phyloP scores from a whole-genome alignment of 2,888 invertebrate genomes.

The Thelaira solivaga region DNA sequence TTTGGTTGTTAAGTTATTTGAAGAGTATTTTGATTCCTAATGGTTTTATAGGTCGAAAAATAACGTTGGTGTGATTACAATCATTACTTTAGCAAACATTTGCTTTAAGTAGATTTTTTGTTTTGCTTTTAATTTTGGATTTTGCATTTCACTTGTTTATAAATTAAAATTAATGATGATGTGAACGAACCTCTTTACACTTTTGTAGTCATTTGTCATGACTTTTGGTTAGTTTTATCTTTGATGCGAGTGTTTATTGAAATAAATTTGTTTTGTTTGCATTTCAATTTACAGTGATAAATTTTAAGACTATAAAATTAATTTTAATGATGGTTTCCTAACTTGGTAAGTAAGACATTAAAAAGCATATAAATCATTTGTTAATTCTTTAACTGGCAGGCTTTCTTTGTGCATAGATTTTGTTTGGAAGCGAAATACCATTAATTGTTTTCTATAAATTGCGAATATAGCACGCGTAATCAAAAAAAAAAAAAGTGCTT shows the following conservation, averaged over 20 bases:
- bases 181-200: slow-evolving; percentile 30
- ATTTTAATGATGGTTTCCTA: neutral
- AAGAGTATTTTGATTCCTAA: slow-evolving; percentile 48
- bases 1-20: slow-evolving; percentile 41
- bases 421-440: no score
- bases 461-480: no score
- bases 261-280: slow-evolving; percentile 16
- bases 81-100: slow-evolving; percentile 46
- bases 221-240: slow-evolving; percentile 8
- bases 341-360: neutral
- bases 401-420: no score
- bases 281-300: neutral
- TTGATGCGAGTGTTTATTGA: slow-evolving; percentile 12
- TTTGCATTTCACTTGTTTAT: slow-evolving; percentile 50
- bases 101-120: neutral
- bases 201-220: slow-evolving; percentile 50
- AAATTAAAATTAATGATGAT: slow-evolving; percentile 62
- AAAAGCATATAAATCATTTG: neutral
- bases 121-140: neutral
- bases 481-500: no score
- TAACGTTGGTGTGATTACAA: slow-evolving; percentile 44
- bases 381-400: neutral
- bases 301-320: no score
- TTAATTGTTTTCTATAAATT: no score
- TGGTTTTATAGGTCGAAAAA: slow-evolving; percentile 49